Base-by-base conservation (phyloP, 2,113 vertebrate species). In the Psilopsiagon aymara region DNA sequence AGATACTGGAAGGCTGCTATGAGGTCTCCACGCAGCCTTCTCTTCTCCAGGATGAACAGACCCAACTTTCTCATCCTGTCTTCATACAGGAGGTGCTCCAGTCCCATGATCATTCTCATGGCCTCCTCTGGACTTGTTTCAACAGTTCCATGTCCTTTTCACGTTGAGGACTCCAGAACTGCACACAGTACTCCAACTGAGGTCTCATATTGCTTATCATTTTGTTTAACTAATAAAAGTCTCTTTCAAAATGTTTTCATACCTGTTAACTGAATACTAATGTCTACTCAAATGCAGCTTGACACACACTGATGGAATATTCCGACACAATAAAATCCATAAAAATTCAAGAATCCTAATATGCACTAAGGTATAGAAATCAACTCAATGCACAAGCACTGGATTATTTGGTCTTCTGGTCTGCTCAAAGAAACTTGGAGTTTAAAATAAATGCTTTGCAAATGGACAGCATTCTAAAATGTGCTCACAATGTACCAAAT, bases 221-320 rank as follows among this genome's bases (percentile, higher is more conserved):
- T 86, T 78, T 88, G 47, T 90, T 88, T 77, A 92, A 78, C 76
- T 71, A 88, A 64, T 68, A 83, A 81, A 96, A 94, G 39, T 23
- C 4, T 70, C 66, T 69, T 91, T 79, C 66, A 83, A 73, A 95
- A 85, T 28, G 29, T 39, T 57, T 94, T 82, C 57, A 89, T 10
- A 62, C 5, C 25, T 82, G 62, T 49, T 76, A 79, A 75, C 23
- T 52, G 74, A 91, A 92, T 44, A 46, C 21, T 86, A 17, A 62
- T 15, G 24, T 59, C 33, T 41, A 82, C 46, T 68, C 35, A 66
- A 66, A 79, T 24, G 16, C 49, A 87, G 62, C 47, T 24, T 78
- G 41, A 76, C 25, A 73, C 13, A 62, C 4, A 43, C 31, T 71
- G 62, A 87, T 2, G 60, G 37, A 85, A 63, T 73, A 76, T 23